These are phyloP conservation scores for Cerceris ruficornis DNA, from an alignment of 2,888 invertebrate genomes.

Conservation along the genomic window DNA sequence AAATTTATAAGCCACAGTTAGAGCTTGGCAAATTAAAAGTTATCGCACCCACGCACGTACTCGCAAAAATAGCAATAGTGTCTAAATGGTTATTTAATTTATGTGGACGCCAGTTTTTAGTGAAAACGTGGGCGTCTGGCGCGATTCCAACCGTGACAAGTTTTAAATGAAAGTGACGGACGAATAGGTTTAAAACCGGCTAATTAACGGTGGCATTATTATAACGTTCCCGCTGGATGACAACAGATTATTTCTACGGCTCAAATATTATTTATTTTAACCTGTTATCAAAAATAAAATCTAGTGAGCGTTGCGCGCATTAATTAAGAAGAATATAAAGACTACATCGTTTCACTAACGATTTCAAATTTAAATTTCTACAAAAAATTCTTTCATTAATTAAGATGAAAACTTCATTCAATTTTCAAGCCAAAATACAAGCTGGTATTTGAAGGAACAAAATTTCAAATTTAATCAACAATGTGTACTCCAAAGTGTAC, in stretches of 20 bases:
- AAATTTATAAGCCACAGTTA: background rate
- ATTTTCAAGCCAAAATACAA: no score
- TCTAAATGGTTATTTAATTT: constrained; percentile 32
- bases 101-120: constrained; percentile 30
- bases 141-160: constrained; percentile 50
- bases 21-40: constrained; percentile 10
- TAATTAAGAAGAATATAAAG: no score
- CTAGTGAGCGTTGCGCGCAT: no score
- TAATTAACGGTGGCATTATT: constrained; percentile 21
- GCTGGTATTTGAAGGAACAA: no score
- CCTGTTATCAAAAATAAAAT: no score
- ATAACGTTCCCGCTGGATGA: background rate
- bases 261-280: background rate
- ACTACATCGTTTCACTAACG: no score
- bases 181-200: constrained; percentile 10
- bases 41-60: constrained; percentile 26
- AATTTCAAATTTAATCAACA: no score
- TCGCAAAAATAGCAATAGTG: constrained; percentile 36
- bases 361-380: no score
- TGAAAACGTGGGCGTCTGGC: constrained; percentile 51
- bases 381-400: no score
- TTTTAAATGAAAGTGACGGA: constrained; percentile 48
- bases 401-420: no score
- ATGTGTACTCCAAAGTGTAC: no score
- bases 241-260: background rate